Base-by-base conservation (phyloP, 1,140 invertebrate species). In the Caerostris extrusa region DNA sequence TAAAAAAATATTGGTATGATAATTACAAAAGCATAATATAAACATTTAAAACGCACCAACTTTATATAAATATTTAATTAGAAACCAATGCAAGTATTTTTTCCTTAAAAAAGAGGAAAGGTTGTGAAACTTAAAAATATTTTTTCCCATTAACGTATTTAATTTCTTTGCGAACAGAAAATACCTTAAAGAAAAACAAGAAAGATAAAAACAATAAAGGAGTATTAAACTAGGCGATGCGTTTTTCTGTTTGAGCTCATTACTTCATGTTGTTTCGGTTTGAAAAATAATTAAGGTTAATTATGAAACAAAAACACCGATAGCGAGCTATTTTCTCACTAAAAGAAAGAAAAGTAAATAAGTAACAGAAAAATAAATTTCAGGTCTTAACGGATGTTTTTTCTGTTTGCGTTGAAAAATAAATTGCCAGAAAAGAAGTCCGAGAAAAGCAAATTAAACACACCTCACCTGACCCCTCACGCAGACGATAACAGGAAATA, bases 291-390 rank as follows among this genome's bases (percentile, higher is more conserved):
- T 34, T 69, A 19, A 69, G n/a, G 67, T 7, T 69, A 34, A 69
- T 69, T 69, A 69, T 69, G 67, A 69, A 69, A 69, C 8, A 69
- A n/a, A 64, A 64, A 64, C 61, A 64, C 61, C 61, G 61, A 64
- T 64, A 17, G 61, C 17, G 7, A 64, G 61, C n/a, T 17, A n/a
- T 64, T 64, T 64, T 64, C 5, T n/a, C 61, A 0, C 0, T 4
- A 69, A 34, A 69, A 69, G 34, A 69, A 69, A 8, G 17, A 34
- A 50, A 69, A 69, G 3, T 3, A 34, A 19, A 69, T 8, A 69
- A n/a, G n/a, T 5, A 69, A 69, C n/a, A 0, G n/a, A 69, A 69
- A 69, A 69, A 69, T 19, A 50, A 69, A 69, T 19, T 7, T 7
- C 17, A 69, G n/a, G n/a, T 8, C 17, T 50, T 34, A 19, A 69